Percentiles rank a stretch among this genome's conserved stretches.
Evolutionary conservation across 2,888 invertebrate genomes (phyloP).

Genomic region (Asteroscopus sphinx): DNA sequence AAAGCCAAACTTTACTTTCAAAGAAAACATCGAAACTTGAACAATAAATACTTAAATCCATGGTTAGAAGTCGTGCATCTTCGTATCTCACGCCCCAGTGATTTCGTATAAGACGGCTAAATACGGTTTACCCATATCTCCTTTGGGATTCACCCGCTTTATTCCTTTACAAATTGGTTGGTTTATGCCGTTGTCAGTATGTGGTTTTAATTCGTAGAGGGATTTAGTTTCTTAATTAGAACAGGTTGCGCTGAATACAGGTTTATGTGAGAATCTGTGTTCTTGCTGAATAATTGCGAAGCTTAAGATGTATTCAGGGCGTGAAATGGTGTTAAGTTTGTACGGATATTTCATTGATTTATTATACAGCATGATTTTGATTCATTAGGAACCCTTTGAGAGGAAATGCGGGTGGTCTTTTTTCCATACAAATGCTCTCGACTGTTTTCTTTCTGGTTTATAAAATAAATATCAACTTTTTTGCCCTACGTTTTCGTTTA

Average conservation of each 20-base stretch:
- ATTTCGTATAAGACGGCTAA: constrained; percentile 44
- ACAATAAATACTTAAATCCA: constrained; percentile 43
- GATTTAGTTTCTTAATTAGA: constrained; percentile 60
- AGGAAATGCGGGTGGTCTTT: too few species aligned
- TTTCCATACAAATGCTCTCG: too few species aligned
- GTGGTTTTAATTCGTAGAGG: constrained; percentile 59
- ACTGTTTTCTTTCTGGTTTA: too few species aligned
- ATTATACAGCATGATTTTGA: too few species aligned
- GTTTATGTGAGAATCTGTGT: constrained; percentile 36
- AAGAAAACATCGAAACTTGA: constrained; percentile 19
- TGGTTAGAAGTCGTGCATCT: constrained; percentile 51
- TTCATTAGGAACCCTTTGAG: too few species aligned
- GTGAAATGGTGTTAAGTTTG: background rate
- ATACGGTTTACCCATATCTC: constrained; percentile 57
- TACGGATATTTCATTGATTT: background rate
- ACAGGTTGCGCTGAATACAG: constrained; percentile 35
- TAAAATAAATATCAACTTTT: too few species aligned
- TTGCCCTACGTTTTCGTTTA: too few species aligned
- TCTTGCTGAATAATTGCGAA: constrained; percentile 33
- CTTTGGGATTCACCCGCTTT: constrained; percentile 45
- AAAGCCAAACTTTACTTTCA: constrained; percentile 11
- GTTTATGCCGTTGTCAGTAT: constrained; percentile 59
- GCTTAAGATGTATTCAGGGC: constrained; percentile 15
- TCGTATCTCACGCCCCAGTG: constrained; percentile 47
- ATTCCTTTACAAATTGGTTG: constrained; percentile 58